phyloP scores from a whole-genome alignment of 2,888 invertebrate species.

The Leptura quadrifasciata region DNA sequence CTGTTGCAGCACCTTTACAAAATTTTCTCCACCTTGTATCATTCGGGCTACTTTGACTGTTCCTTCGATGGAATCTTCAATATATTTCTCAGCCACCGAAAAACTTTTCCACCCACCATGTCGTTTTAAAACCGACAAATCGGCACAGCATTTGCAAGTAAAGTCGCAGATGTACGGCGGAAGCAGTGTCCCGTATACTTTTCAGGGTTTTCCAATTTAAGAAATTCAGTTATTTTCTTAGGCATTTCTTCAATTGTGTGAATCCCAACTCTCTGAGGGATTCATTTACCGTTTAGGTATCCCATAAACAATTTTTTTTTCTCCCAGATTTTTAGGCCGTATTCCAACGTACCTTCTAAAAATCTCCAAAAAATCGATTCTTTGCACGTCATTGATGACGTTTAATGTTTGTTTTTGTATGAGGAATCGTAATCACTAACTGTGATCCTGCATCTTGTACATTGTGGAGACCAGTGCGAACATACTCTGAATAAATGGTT shows the following conservation, averaged over 20 bases:
- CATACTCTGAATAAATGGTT: no score
- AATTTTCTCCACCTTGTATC: slow-evolving; percentile 2
- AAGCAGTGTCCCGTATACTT: no score
- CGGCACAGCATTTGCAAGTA: no score
- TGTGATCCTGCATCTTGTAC: slow-evolving; percentile 22
- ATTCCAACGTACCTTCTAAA: no score
- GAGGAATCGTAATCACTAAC: slow-evolving; percentile 42
- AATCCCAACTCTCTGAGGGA: slow-evolving; percentile 36
- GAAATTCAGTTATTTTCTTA: slow-evolving; percentile 31
- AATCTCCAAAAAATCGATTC: no score
- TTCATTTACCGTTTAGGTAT: slow-evolving; percentile 38
- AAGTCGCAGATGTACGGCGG: no score
- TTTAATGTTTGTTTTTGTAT: no score
- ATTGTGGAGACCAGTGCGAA: slow-evolving; percentile 28
- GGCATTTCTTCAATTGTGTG: slow-evolving; percentile 32
- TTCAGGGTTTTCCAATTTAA: no score
- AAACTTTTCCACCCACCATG: no score
- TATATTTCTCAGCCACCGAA: no score
- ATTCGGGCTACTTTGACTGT: not conserved
- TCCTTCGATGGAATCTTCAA: slow-evolving; percentile 8
- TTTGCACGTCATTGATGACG: no score
- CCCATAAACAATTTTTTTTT: slow-evolving; percentile 27
- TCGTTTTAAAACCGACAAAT: no score
- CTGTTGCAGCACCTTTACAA: slow-evolving; percentile 5
- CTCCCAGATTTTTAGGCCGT: slow-evolving; percentile 5